Percentiles rank a stretch among this genome's conserved stretches.
These are phyloP conservation scores for Anguilla obscura DNA, from an alignment of 2,797 vertebrate genomes.

Conservation along the genomic window DNA sequence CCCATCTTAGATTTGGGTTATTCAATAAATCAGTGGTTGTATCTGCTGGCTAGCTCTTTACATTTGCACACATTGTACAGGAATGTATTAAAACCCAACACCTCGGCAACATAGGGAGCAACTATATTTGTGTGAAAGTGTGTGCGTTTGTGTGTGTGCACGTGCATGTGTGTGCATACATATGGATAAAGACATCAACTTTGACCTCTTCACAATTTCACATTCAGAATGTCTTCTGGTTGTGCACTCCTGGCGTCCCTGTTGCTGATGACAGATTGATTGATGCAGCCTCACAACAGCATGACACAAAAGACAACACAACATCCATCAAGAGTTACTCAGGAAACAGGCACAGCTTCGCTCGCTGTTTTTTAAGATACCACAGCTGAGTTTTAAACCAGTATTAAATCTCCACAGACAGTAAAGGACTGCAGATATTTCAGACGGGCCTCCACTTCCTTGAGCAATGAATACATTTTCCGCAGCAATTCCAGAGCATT, in stretches of 20 bases:
- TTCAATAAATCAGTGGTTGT: too few species aligned
- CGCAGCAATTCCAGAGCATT: neutral
- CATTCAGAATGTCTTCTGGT: neutral
- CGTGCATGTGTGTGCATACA: neutral
- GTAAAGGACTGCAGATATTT: neutral
- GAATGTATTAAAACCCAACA: too few species aligned
- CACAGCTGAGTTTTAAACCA: neutral
- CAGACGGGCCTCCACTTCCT: neutral
- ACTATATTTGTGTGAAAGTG: neutral
- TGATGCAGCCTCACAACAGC: neutral
- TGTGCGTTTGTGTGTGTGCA: neutral
- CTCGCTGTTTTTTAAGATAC: neutral
- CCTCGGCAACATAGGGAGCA: too few species aligned
- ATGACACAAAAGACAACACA: neutral
- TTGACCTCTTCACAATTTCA: neutral
- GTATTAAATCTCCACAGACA: neutral
- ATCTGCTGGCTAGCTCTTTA: too few species aligned
- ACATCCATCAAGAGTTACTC: neutral
- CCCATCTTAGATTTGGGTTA: too few species aligned
- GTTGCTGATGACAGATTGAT: slow-evolving; percentile 12
- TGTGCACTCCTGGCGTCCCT: neutral
- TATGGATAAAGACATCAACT: neutral
- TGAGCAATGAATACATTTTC: neutral
- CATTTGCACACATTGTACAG: too few species aligned
- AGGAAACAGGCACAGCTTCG: neutral